Base-by-base conservation (phyloP, 2,888 invertebrate species). In the Artemia sinica region DNA sequence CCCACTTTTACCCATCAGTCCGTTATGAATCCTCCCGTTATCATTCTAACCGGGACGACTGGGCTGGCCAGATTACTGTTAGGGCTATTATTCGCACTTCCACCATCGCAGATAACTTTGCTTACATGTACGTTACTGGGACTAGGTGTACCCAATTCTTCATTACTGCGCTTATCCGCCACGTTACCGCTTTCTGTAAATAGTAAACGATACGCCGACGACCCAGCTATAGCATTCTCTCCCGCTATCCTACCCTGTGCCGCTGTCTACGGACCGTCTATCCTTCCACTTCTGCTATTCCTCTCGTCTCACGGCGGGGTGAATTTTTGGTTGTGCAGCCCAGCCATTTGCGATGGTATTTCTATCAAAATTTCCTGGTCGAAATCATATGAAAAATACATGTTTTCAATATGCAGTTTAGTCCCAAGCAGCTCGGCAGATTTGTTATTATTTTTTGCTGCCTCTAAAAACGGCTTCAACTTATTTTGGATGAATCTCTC, bases 361-460 rank as follows among this genome's bases (percentile, higher is more conserved):
- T n/a, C n/a, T 13, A 52, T n/a, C 52, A 52, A 52, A 12, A 52
- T 52, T 12, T n/a, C n/a, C 52, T 52, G 52, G n/a, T n/a, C 52
- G n/a, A 52, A 52, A 13, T 52, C 52, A 52, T 52, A 52, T 12
- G 52, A 13, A 13, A 52, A 52, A 52, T n/a, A 52, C 52, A 13
- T 52, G 52, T 52, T 52, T 52, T 52, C 52, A 13, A 52, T n/a
- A 12, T 52, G 52, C 52, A 52, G 52, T 52, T 52, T 52, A n/a
- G 52, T 52, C 52, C 52, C 52, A 52, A 52, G 52, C 52, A 52
- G n/a, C 52, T 52, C n/a, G 13, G 52, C 52, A 52, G 52, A 13
- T 52, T 52, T 52, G 52, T 52, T 52, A n/a, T 52, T 52, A 12
- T 12, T 13, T 52, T n/a, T 52, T n/a, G 1, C 52, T 52, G 52